A percentile compares a stretch with the other conserved stretches of the same genome.
These are phyloP conservation scores for Coptodon rendalli DNA, from an alignment of 2,113 vertebrate genomes.

Conservation along the genomic window DNA sequence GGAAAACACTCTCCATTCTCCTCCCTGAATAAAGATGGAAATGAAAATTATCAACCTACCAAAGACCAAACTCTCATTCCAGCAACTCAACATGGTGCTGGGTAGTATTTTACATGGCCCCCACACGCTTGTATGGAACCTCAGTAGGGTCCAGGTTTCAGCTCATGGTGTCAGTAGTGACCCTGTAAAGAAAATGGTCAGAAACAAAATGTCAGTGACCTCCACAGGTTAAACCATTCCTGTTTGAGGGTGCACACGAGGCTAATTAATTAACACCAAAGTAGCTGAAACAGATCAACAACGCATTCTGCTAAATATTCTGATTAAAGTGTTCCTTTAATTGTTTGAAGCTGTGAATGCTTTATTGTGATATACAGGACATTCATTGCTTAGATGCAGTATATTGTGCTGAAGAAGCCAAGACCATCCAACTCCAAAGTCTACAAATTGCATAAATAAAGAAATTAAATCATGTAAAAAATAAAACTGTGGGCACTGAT, in stretches of 20 bases:
- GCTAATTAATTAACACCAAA: background rate
- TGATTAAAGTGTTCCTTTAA: background rate
- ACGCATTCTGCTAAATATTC: background rate
- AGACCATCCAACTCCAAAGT: background rate
- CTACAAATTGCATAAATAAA: background rate
- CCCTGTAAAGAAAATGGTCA: background rate
- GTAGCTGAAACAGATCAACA: background rate
- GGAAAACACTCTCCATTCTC: background rate
- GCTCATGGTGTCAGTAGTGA: background rate
- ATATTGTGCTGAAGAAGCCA: background rate
- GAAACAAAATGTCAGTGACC: fast-evolving
- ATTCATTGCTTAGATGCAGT: background rate
- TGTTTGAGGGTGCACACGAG: background rate
- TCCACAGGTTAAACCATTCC: background rate
- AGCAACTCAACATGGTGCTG: background rate
- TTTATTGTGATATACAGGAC: background rate
- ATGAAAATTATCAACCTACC: background rate
- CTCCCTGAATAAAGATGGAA: background rate
- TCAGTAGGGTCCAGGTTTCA: background rate
- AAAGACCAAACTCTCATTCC: background rate
- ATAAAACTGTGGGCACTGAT: background rate
- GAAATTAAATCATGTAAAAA: background rate
- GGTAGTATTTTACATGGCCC: background rate
- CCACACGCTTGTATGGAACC: background rate
- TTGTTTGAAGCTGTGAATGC: background rate